Conservation (phyloP, 2,888 invertebrate species). For the Catocala fraxini region DNA sequence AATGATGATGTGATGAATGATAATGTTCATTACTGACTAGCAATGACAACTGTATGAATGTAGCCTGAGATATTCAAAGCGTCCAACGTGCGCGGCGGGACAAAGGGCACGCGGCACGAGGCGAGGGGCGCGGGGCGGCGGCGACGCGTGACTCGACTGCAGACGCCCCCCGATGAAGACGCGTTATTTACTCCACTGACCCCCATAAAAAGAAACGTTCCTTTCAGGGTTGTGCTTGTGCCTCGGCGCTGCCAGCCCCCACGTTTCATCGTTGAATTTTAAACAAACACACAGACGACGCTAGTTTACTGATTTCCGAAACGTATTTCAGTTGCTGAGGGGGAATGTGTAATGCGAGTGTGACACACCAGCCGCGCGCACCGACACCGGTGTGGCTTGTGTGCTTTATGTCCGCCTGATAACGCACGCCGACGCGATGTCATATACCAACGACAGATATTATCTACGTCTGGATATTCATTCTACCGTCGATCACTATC, state of each 20-base stretch:
- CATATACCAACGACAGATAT: constrained; percentile 12
- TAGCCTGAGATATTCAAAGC: constrained; percentile 45
- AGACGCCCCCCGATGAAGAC: constrained; percentile 62
- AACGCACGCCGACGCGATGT: not conserved
- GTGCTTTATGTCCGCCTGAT: constrained; percentile 9
- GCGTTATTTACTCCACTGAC: constrained; percentile 80
- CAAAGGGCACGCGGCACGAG: constrained; percentile 19
- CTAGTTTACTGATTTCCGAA: constrained; percentile 69
- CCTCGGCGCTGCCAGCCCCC: constrained; percentile 7
- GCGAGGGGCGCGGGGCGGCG: constrained; percentile 16
- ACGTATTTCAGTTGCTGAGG: constrained; percentile 37
- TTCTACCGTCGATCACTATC: not conserved
- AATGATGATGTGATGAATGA: constrained; percentile 15
- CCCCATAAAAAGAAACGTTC: constrained; percentile 75
- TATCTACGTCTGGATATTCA: constrained; percentile 7
- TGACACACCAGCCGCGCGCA: constrained; percentile 20
- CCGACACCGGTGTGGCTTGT: not conserved
- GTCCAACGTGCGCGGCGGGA: constrained; percentile 28
- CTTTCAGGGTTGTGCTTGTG: constrained; percentile 61
- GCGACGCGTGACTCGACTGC: constrained; percentile 58
- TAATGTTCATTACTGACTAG: constrained; percentile 21
- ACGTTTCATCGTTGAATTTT: constrained; percentile 75
- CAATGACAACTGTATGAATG: constrained; percentile 33
- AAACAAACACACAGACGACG: constrained; percentile 65
- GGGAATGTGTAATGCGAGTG: constrained; percentile 54